Evolutionary conservation across 2,113 vertebrate genomes (phyloP).

Genomic region (Tenebrosternarchus preto): DNA sequence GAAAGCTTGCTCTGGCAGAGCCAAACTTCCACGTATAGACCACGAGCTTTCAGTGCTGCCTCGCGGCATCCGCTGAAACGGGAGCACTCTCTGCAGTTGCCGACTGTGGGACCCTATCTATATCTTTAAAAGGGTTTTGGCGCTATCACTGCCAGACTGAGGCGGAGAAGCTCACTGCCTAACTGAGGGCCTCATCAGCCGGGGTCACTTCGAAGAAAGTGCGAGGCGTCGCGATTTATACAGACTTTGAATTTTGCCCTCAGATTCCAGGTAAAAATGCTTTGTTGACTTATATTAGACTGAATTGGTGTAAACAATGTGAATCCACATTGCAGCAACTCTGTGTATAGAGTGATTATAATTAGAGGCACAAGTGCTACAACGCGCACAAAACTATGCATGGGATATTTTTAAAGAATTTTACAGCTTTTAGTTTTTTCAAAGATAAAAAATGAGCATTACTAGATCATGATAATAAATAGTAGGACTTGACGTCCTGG

Average conservation of each 20-base stretch:
- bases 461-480: slow-evolving; percentile 16
- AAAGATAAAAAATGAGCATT: slow-evolving; percentile 12
- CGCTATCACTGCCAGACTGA: slow-evolving; percentile 43
- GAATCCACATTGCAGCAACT: slow-evolving; percentile 33
- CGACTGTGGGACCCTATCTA: slow-evolving; percentile 3
- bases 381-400: slow-evolving; percentile 56
- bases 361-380: slow-evolving; percentile 51
- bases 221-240: not conserved
- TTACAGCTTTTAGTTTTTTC: slow-evolving; percentile 45
- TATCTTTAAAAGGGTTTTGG: not conserved
- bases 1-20: not conserved
- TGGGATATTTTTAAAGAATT: slow-evolving; percentile 52
- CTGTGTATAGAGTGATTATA: slow-evolving; percentile 35
- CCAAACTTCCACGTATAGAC: too few relatives aligned
- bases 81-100: slow-evolving; percentile 9
- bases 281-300: slow-evolving; percentile 31
- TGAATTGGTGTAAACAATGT: slow-evolving; percentile 3
- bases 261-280: slow-evolving; percentile 18
- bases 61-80: not conserved
- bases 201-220: not conserved
- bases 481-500: slow-evolving; percentile 32
- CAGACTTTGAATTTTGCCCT: not conserved
- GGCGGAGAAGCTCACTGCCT: not conserved
- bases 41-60: not conserved
- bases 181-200: not conserved